Evolutionary conservation across 1,140 invertebrate species (phyloP).

Genomic region (Drosophila neocordata): DNA sequence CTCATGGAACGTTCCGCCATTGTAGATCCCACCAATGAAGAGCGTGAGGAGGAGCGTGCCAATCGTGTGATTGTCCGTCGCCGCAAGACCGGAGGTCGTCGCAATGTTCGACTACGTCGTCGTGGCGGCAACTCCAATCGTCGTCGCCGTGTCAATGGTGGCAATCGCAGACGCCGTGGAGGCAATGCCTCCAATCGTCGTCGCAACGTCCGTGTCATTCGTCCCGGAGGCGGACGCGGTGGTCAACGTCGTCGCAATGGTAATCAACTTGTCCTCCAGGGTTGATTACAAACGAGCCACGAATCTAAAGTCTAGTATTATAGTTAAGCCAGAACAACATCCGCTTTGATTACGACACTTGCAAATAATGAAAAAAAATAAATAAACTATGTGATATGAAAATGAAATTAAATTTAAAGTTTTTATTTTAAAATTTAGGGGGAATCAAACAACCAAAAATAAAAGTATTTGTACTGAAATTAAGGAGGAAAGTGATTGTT

Average conservation of each 20-base stretch:
- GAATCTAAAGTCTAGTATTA: constrained; percentile 58
- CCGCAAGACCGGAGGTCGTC: constrained; percentile 59
- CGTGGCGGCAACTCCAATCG: constrained; percentile 36
- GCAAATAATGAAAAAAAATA: constrained; percentile 31
- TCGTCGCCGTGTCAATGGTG: constrained; percentile 43
- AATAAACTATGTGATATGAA: constrained; percentile 66
- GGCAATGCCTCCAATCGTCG: constrained; percentile 27
- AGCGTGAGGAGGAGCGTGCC: constrained; percentile 65
- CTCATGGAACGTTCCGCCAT: constrained; percentile 64
- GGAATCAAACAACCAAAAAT: too few relatives aligned
- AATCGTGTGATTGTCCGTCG: constrained; percentile 75
- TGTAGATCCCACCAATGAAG: constrained; percentile 3
- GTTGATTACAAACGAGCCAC: constrained; percentile 16
- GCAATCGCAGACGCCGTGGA: constrained; percentile 44
- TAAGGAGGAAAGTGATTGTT: too few relatives aligned
- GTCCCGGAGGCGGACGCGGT: neutral
- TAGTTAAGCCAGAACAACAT: constrained; percentile 58
- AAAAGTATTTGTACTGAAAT: too few relatives aligned
- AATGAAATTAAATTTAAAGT: constrained; percentile 16
- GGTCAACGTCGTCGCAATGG: constrained; percentile 58
- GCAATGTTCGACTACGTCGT: constrained; percentile 47
- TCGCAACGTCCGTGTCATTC: constrained; percentile 8
- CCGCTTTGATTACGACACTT: constrained; percentile 41
- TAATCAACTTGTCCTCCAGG: constrained; percentile 49
- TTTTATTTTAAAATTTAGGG: too few relatives aligned